These are phyloP conservation scores for Carcharodon carcharias DNA, from an alignment of 2,797 vertebrate species.

Conservation along the genomic window DNA sequence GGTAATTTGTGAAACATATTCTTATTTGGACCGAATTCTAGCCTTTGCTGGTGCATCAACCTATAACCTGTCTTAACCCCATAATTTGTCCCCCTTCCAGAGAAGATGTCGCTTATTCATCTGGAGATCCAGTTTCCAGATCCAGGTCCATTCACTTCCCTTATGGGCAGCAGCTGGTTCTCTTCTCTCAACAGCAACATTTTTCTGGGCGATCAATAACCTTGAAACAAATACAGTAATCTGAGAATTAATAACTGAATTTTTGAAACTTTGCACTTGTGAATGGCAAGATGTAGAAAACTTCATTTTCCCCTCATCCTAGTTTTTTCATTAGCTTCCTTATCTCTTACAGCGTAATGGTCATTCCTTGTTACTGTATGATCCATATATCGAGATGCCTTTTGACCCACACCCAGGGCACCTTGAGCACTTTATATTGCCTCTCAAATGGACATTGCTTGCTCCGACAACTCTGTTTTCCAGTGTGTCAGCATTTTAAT, in stretches of 20 bases:
- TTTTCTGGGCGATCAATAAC: not conserved
- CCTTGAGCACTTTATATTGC: not conserved
- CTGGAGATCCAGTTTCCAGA: not conserved
- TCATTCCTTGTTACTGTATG: not conserved
- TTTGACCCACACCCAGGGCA: not conserved
- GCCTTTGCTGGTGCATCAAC: not conserved
- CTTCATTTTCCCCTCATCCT: not conserved
- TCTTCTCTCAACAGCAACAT: no score
- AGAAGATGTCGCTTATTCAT: not conserved
- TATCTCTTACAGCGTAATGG: not conserved
- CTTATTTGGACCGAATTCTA: not conserved
- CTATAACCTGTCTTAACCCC: no score
- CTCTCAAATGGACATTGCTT: not conserved
- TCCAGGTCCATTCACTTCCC: no score
- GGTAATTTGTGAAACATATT: not conserved
- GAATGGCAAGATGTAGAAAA: not conserved
- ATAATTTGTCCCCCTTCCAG: no score
- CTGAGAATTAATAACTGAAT: not conserved
- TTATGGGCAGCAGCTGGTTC: not conserved
- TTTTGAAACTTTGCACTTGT: not conserved
- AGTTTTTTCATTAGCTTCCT: not conserved
- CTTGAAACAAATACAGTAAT: not conserved
- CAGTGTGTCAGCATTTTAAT: constrained; percentile 7
- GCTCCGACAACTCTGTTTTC: not conserved
- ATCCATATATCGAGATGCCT: not conserved